phyloP scores from a whole-genome alignment of 1,140 invertebrate genomes.

The Mercenaria mercenaria region DNA sequence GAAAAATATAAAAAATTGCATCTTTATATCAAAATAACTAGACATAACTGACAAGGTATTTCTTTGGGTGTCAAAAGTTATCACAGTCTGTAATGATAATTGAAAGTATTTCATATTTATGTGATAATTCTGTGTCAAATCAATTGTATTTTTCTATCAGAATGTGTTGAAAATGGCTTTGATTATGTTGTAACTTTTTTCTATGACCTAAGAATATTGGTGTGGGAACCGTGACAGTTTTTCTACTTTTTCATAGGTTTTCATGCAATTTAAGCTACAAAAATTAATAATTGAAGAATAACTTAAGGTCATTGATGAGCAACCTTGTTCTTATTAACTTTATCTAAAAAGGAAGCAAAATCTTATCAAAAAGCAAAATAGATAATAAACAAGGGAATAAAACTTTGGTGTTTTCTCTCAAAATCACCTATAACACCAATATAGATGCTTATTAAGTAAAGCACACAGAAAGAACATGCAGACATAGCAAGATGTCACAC shows the following conservation, averaged over 20 bases:
- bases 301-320: too few species aligned
- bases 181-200: background rate
- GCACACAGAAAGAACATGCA: too few species aligned
- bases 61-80: background rate
- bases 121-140: slow-evolving; percentile 47
- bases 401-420: too few species aligned
- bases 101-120: background rate
- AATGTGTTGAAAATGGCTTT: background rate
- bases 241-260: background rate
- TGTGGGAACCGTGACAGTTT: background rate
- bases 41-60: background rate
- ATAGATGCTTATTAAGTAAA: too few species aligned
- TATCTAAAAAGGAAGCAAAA: too few species aligned
- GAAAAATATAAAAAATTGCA: background rate
- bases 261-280: too few species aligned
- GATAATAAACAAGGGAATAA: too few species aligned
- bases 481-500: too few species aligned
- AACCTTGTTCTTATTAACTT: too few species aligned
- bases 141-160: background rate
- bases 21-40: background rate
- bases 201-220: background rate
- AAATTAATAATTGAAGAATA: too few species aligned
- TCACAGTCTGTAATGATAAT: slow-evolving; percentile 1
- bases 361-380: too few species aligned
- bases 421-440: too few species aligned